Percentiles rank a stretch among this genome's conserved stretches.
These are phyloP conservation scores for Crepidodera aurea DNA, from an alignment of 2,888 invertebrate species.

Conservation along the genomic window DNA sequence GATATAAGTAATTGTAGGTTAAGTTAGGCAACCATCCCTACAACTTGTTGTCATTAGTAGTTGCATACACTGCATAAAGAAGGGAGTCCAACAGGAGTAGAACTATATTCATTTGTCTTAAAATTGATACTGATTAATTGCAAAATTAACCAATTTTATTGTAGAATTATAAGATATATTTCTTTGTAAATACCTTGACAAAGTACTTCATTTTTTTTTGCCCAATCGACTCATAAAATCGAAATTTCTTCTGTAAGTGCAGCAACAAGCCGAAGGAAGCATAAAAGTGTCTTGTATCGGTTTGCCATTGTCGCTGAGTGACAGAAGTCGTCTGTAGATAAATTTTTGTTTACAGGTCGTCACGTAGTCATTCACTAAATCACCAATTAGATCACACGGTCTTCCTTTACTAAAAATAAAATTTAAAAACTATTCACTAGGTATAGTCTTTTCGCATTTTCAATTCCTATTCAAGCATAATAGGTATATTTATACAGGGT, in stretches of 20 bases:
- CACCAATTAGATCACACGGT: slow-evolving; percentile 63
- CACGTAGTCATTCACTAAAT: slow-evolving; percentile 60
- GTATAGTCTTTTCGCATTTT: neutral
- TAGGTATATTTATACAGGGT: too few species aligned
- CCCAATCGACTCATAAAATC: neutral
- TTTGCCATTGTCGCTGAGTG: slow-evolving; percentile 62
- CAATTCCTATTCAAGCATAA: neutral
- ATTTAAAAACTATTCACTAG: neutral
- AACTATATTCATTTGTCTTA: too few species aligned
- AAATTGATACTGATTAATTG: too few species aligned
- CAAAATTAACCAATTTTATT: too few species aligned
- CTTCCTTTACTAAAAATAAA: slow-evolving; percentile 13
- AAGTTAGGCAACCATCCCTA: too few species aligned
- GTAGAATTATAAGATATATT: too few species aligned
- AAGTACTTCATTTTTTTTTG: too few species aligned
- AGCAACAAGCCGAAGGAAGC: slow-evolving; percentile 81
- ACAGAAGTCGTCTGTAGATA: slow-evolving; percentile 65
- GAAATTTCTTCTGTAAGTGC: slow-evolving; percentile 58
- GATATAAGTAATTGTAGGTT: too few species aligned
- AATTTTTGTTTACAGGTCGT: slow-evolving; percentile 68
- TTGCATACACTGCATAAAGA: too few species aligned
- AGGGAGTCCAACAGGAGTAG: too few species aligned
- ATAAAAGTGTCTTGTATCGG: slow-evolving; percentile 65
- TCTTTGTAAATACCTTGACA: too few species aligned
- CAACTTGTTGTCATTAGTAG: too few species aligned